phyloP scores from a whole-genome alignment of 2,888 invertebrate species.

The Cordylochernes scorpioides region DNA sequence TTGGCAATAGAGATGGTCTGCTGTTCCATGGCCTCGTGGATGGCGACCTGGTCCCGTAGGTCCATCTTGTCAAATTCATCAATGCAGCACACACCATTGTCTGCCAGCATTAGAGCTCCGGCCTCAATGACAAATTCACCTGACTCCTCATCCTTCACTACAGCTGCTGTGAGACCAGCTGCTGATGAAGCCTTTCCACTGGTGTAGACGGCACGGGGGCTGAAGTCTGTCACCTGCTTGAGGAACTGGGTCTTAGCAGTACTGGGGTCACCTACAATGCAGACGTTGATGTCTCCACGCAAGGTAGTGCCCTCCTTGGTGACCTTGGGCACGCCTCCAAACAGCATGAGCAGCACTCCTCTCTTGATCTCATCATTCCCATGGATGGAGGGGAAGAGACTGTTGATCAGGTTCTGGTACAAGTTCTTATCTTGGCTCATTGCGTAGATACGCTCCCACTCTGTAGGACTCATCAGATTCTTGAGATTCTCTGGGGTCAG shows the following conservation, averaged over 20 bases:
- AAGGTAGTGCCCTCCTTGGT: slow-evolving; percentile 70
- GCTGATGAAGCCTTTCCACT: slow-evolving; percentile 94
- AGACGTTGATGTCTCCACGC: slow-evolving; percentile 87
- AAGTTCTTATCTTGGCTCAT: slow-evolving; percentile 81
- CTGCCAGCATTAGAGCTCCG: slow-evolving; percentile 96
- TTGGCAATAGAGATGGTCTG: slow-evolving; percentile 97
- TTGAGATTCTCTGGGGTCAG: slow-evolving; percentile 75
- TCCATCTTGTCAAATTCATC: slow-evolving; percentile 99
- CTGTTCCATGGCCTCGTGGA: slow-evolving; percentile 99
- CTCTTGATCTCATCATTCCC: slow-evolving; percentile 81
- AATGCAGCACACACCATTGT: slow-evolving; percentile 89
- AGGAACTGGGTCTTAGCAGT: slow-evolving; percentile 93
- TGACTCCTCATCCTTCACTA: slow-evolving; percentile 88
- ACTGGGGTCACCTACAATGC: slow-evolving; percentile 93
- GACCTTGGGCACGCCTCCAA: slow-evolving; percentile 85
- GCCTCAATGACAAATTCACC: slow-evolving; percentile 98
- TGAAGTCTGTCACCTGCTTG: slow-evolving; percentile 58
- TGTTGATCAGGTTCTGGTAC: slow-evolving; percentile 61
- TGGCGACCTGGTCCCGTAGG: slow-evolving; percentile 81
- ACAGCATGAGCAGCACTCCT: slow-evolving; percentile 66
- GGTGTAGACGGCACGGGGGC: slow-evolving; percentile 86
- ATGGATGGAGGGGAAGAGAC: slow-evolving; percentile 83
- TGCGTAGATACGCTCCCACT: slow-evolving; percentile 82
- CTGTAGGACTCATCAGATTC: slow-evolving; percentile 56
- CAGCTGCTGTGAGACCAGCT: slow-evolving; percentile 93